These are phyloP conservation scores for Itoplectis maculator DNA, from an alignment of 2,888 invertebrate genomes.

Conservation along the genomic window DNA sequence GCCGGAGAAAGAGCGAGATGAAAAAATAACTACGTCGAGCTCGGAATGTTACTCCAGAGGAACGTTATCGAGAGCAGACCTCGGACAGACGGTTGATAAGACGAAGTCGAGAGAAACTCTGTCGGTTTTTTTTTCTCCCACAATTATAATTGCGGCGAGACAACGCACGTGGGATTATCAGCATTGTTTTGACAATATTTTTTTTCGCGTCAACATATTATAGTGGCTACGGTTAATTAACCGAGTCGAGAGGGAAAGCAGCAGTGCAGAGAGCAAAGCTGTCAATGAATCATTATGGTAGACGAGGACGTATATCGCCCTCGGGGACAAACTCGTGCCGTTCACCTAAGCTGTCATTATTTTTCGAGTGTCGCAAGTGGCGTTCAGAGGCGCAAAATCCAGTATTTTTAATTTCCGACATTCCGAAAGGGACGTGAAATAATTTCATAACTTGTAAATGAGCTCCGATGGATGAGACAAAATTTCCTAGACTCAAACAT, in stretches of 20 bases:
- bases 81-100: slow-evolving; percentile 64
- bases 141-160: slow-evolving; percentile 43
- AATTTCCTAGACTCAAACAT: too few relatives aligned
- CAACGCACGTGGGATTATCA: slow-evolving; percentile 16
- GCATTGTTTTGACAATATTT: slow-evolving; percentile 34
- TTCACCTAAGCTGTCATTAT: not conserved
- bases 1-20: not conserved
- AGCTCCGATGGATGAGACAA: too few relatives aligned
- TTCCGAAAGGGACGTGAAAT: too few relatives aligned
- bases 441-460: too few relatives aligned
- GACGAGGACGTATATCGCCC: not conserved
- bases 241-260: not conserved
- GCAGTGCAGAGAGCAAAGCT: not conserved
- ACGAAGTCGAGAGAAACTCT: slow-evolving; percentile 28
- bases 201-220: slow-evolving; percentile 20
- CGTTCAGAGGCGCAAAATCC: not conserved
- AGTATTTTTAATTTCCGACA: too few relatives aligned
- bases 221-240: not conserved
- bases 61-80: slow-evolving; percentile 64
- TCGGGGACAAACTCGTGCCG: not conserved
- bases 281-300: slow-evolving; percentile 15
- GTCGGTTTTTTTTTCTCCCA: slow-evolving; percentile 22
- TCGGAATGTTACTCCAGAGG: slow-evolving; percentile 23
- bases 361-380: not conserved
- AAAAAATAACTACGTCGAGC: slow-evolving; percentile 10